A percentile compares a stretch with the other conserved stretches of the same genome.
Evolutionary conservation across 1,140 invertebrate species (phyloP).

Genomic region (Cydia pomonella): DNA sequence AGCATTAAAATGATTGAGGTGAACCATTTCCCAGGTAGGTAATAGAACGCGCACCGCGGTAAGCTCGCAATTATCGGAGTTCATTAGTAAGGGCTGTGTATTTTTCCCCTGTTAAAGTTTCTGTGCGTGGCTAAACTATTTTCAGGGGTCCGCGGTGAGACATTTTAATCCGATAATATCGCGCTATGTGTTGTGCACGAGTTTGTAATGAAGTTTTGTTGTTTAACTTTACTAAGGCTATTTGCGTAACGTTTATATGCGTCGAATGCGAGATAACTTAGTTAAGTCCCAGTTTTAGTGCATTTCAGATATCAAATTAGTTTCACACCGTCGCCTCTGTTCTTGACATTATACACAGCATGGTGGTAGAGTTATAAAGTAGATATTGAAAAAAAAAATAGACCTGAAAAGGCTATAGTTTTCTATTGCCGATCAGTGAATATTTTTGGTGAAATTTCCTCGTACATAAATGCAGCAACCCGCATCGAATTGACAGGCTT

Average conservation of each 20-base stretch:
- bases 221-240: constrained; percentile 36
- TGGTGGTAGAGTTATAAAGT: not conserved
- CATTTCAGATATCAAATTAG: constrained; percentile 28
- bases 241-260: constrained; percentile 35
- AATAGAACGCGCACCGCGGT: constrained; percentile 51
- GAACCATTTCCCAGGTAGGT: constrained; percentile 50
- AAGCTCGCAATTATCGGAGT: constrained; percentile 65
- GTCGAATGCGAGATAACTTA: constrained; percentile 30
- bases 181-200: constrained; percentile 37
- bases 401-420: not conserved
- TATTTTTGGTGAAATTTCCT: constrained; percentile 7
- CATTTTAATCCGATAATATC: constrained; percentile 43
- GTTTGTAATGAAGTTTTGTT: constrained; percentile 44
- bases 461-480: constrained; percentile 13
- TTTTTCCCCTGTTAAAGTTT: constrained; percentile 52
- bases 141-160: constrained; percentile 37
- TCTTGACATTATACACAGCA: not conserved
- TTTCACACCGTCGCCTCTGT: constrained; percentile 9
- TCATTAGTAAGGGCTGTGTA: constrained; percentile 58
- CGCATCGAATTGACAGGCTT: constrained; percentile 1
- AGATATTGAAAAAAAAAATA: not conserved
- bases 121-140: constrained; percentile 37
- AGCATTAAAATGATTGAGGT: constrained; percentile 59
- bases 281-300: constrained; percentile 27
- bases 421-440: not conserved